Conservation (phyloP, 2,888 invertebrate species). For the Cancer borealis region DNA sequence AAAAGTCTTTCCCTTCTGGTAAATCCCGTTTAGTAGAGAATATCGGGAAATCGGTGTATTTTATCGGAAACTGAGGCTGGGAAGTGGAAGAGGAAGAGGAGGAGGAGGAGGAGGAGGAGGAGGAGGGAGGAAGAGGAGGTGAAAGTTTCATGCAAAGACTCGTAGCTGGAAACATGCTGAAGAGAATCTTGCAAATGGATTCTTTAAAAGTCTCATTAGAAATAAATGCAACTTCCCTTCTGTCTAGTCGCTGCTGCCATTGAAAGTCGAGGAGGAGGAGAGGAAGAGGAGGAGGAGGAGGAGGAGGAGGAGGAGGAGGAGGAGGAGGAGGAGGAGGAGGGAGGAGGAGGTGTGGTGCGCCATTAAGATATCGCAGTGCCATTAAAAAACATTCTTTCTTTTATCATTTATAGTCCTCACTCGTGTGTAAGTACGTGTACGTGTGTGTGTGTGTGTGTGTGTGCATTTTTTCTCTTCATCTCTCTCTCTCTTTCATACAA, state of each 20-base stretch:
- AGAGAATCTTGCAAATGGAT: neutral
- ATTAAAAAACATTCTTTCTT: neutral
- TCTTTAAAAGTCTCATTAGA: conserved; percentile 4
- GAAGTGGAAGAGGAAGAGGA: too few relatives aligned
- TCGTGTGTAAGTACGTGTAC: neutral
- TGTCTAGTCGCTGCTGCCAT: too few relatives aligned
- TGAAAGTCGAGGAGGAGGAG: neutral
- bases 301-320: conserved; percentile 20
- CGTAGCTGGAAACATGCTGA: neutral
- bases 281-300: neutral
- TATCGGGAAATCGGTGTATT: too few relatives aligned
- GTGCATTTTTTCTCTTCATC: neutral
- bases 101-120: too few relatives aligned
- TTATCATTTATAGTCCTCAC: neutral
- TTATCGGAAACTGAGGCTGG: too few relatives aligned
- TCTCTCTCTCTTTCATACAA: too few relatives aligned
- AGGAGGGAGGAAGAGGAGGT: too few relatives aligned
- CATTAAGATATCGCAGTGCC: neutral
- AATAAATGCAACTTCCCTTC: neutral
- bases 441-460: conserved; percentile 10
- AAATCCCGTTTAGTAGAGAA: too few relatives aligned
- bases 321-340: neutral
- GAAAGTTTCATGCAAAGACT: too few relatives aligned
- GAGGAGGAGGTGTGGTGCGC: neutral
- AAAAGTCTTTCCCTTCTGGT: too few relatives aligned